phyloP scores from a whole-genome alignment of 2,888 invertebrate species.

The Oithona nana region DNA sequence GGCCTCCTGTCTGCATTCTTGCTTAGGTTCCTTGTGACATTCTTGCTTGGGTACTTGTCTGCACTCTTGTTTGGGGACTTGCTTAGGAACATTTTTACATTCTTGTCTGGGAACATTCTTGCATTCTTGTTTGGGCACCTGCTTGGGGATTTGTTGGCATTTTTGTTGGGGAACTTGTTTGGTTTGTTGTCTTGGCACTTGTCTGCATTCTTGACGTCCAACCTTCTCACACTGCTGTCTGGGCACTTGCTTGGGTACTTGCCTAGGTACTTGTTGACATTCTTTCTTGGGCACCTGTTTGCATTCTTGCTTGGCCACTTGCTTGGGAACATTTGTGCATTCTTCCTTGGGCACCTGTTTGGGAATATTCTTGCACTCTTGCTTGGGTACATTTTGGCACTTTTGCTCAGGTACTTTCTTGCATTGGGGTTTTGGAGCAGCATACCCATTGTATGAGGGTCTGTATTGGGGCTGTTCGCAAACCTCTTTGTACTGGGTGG shows the following conservation, averaged over 20 bases:
- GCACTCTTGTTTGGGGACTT: constrained; percentile 13
- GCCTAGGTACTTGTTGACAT: constrained; percentile 8
- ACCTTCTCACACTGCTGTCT: constrained; percentile 9
- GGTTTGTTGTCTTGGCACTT: constrained; percentile 4
- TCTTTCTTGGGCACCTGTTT: constrained; percentile 4
- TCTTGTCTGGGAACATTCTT: constrained; percentile 7
- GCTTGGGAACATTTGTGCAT: constrained; percentile 16
- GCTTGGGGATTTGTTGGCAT: constrained; percentile 4
- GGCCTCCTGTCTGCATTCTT: constrained; percentile 14
- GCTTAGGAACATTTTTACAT: constrained; percentile 10
- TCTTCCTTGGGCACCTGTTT: constrained; percentile 16
- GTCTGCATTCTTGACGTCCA: neutral
- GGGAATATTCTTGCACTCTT: constrained; percentile 15
- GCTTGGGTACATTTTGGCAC: constrained; percentile 15
- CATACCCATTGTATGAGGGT: neutral
- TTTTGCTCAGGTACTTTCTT: constrained; percentile 9
- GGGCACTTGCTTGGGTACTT: constrained; percentile 6
- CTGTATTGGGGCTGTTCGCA: constrained; percentile 13
- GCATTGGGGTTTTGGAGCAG: constrained; percentile 7
- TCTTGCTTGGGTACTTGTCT: constrained; percentile 7
- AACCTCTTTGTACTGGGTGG: constrained; percentile 12
- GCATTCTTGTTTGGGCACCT: neutral
- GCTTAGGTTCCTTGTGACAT: constrained; percentile 7
- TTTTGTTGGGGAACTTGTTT: constrained; percentile 8
- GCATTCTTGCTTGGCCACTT: constrained; percentile 11